phyloP scores from a whole-genome alignment of 2,888 invertebrate genomes.

The Scelioninae gen. 1 region DNA sequence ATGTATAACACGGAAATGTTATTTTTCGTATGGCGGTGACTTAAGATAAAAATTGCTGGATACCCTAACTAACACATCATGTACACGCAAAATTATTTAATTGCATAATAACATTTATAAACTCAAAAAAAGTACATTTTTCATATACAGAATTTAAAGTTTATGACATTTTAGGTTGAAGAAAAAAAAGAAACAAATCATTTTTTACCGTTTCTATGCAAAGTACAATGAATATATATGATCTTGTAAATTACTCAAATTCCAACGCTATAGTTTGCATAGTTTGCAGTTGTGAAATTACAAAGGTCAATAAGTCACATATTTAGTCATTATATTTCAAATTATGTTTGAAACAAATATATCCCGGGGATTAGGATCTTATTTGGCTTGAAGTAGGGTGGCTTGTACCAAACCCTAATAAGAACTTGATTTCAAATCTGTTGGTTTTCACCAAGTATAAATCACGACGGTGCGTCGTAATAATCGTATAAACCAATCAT shows the following conservation, averaged over 20 bases:
- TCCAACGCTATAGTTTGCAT: conserved; percentile 27
- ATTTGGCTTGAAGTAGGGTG: conserved; percentile 4
- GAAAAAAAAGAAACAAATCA: too few relatives aligned
- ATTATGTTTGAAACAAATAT: conserved; percentile 17
- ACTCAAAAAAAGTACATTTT: too few relatives aligned
- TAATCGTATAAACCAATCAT: too few relatives aligned
- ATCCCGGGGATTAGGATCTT: conserved; percentile 10
- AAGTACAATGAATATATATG: not conserved
- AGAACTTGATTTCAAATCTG: conserved; percentile 14
- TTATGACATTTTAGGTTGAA: too few relatives aligned
- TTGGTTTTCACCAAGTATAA: conserved; percentile 5
- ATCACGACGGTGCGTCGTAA: conserved; percentile 1
- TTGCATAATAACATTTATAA: too few relatives aligned
- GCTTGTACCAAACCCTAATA: conserved; percentile 15
- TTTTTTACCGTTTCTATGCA: too few relatives aligned
- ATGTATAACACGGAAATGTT: too few relatives aligned
- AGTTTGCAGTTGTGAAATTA: conserved; percentile 8
- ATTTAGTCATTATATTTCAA: not conserved
- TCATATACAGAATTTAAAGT: too few relatives aligned
- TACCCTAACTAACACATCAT: too few relatives aligned
- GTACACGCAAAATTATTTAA: too few relatives aligned
- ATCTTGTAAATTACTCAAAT: not conserved
- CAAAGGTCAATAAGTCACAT: not conserved
- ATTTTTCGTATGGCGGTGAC: too few relatives aligned
- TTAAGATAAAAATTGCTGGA: too few relatives aligned